phyloP scores from a whole-genome alignment of 1,140 invertebrate genomes.

The Paracyclopina nana region DNA sequence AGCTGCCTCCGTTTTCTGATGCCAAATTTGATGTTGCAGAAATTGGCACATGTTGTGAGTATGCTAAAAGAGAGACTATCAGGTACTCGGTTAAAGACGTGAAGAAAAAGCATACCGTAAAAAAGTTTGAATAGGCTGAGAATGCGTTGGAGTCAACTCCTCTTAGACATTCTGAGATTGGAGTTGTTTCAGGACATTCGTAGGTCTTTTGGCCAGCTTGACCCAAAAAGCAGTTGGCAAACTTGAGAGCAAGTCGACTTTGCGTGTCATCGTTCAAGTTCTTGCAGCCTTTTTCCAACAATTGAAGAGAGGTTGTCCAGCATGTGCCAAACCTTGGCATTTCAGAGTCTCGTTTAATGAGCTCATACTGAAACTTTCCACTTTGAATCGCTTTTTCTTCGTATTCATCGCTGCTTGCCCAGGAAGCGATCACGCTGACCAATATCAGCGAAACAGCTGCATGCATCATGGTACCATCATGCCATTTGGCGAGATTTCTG shows the following conservation, averaged over 20 bases:
- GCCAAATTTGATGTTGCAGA: slow-evolving; percentile 39
- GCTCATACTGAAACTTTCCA: slow-evolving; percentile 13
- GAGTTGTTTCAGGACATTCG: slow-evolving; percentile 28
- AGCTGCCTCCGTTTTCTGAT: slow-evolving; percentile 36
- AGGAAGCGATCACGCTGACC: no score
- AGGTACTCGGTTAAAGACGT: background rate
- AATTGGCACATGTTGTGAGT: slow-evolving; percentile 46
- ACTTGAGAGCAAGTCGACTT: slow-evolving; percentile 36
- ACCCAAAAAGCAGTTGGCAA: slow-evolving; percentile 43
- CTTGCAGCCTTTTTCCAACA: slow-evolving; percentile 35
- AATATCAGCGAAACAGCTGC: no score
- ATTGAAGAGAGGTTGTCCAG: slow-evolving; percentile 36
- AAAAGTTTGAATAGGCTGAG: slow-evolving; percentile 41
- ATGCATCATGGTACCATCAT: no score
- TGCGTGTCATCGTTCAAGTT: slow-evolving; percentile 37
- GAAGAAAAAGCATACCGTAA: slow-evolving; percentile 25
- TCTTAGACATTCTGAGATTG: slow-evolving; percentile 32
- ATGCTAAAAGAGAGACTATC: slow-evolving; percentile 27
- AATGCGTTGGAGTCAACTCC: slow-evolving; percentile 37
- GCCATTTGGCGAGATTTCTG: no score
- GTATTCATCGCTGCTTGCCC: no score
- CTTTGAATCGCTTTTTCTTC: background rate
- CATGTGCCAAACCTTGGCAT: slow-evolving; percentile 27
- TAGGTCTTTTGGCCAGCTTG: slow-evolving; percentile 35
- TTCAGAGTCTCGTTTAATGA: slow-evolving; percentile 2